Base-by-base conservation (phyloP, 2,113 vertebrate genomes). In the Leptosomus discolor region DNA sequence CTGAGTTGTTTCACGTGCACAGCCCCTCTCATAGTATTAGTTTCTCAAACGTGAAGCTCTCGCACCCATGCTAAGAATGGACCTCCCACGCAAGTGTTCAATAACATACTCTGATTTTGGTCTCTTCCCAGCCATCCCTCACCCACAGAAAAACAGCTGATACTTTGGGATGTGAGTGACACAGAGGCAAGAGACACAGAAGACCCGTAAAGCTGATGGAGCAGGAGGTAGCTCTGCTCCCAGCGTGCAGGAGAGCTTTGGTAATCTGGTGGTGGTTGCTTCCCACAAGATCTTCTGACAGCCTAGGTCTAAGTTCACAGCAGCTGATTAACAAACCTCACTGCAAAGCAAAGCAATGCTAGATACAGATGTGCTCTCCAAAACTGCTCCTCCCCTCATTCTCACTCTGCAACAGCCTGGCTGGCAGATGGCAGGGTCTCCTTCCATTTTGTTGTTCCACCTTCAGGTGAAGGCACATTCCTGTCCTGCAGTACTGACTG, bases 41-140 rank as follows among this genome's bases (percentile, higher is more conserved):
- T 83, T 95, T 94, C 78, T 95, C 94, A 95, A 70, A 88, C 74
- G 85, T 80, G 94, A 83, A 83, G 75, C 54, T 9, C 67, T 90
- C 79, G n/a, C 63, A 61, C 37, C 5, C 1, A 1, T 74, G 58
- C 75, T 92, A 88, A 77, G 77, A 88, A 60, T 85, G 94, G 91
- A 88, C 71, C 92, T 95, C 85, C 79, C 79, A 96, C 9, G 0
- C 29, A 73, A 92, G 18, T 1, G 0, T 73, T 80, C 50, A 54
- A 67, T 53, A 86, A 80, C 60, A n/a, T 12, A 34, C 56, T 86
- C 74, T 22, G 61, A 68, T 56, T 68, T 79, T 32, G 36, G 58
- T 90, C 50, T 91, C 79, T 61, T 83, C 74, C 32, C 92, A 94
- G 75, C 27, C 71, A 64, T 86, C 21, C 24, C 45, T 53, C 2